Percentiles rank a stretch among this genome's conserved stretches.
Conservation (phyloP, 2,888 invertebrate genomes). For the Leptinotarsa tumamoca region DNA sequence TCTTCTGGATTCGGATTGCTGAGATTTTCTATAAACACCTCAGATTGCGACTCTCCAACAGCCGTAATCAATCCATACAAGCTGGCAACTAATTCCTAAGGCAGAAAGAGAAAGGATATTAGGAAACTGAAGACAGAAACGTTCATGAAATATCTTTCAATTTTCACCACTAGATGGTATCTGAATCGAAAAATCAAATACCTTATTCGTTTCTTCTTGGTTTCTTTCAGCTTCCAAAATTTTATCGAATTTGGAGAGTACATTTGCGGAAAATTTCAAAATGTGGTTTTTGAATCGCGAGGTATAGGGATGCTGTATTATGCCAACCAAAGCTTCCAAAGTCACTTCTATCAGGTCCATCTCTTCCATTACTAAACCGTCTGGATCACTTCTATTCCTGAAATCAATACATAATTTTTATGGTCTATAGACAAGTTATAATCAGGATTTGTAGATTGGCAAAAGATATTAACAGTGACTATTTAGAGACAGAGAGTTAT, state of each 20-base stretch:
- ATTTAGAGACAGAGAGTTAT: too few relatives aligned
- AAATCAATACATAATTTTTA: conserved; percentile 24
- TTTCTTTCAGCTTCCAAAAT: conserved; percentile 68
- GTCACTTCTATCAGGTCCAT: conserved; percentile 73
- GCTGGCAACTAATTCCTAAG: conserved; percentile 77
- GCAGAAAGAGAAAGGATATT: conserved; percentile 31
- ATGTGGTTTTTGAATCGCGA: conserved; percentile 69
- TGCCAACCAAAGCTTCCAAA: conserved; percentile 72
- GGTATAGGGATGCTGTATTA: conserved; percentile 74
- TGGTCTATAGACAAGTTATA: too few relatives aligned
- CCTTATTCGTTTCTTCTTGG: conserved; percentile 63
- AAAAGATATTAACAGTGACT: too few relatives aligned
- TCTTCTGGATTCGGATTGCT: conserved; percentile 67
- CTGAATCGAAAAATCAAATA: neutral
- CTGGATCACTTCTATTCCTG: conserved; percentile 65
- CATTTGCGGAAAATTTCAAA: conserved; percentile 71
- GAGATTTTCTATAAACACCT: conserved; percentile 69
- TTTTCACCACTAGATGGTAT: neutral
- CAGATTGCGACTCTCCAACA: conserved; percentile 79
- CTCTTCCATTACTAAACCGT: conserved; percentile 70
- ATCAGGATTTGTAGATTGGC: too few relatives aligned
- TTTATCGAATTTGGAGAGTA: conserved; percentile 71
- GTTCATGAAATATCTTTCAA: neutral
- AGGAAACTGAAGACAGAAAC: neutral
- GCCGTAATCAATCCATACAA: conserved; percentile 78